Percentiles rank a stretch among this genome's conserved stretches.
Evolutionary conservation across 2,797 vertebrate species (phyloP).

Genomic region (Enteromius unitaeniatus): DNA sequence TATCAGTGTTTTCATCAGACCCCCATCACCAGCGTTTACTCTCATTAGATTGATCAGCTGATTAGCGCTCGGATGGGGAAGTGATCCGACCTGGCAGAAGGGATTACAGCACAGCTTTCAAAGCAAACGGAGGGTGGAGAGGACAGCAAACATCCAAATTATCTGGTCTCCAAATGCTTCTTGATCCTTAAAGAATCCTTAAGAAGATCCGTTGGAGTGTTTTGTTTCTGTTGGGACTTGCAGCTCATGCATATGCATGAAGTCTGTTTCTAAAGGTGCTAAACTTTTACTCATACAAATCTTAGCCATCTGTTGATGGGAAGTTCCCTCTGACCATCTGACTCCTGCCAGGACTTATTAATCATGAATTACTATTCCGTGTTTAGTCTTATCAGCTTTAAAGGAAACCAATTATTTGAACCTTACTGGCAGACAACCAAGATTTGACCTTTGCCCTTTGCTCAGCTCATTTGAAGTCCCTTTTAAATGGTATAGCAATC

Average conservation of each 20-base stretch:
- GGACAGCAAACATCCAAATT: background rate
- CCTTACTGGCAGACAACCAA: background rate
- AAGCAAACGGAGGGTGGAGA: background rate
- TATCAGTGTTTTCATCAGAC: background rate
- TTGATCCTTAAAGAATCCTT: background rate
- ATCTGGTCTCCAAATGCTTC: background rate
- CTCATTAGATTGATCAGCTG: conserved; percentile 8
- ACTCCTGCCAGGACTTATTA: background rate
- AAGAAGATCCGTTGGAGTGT: background rate
- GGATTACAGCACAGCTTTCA: background rate
- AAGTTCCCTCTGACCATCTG: background rate
- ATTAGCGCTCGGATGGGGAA: background rate
- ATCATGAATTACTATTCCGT: background rate
- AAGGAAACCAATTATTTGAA: background rate
- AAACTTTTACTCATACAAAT: background rate
- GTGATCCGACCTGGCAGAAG: background rate
- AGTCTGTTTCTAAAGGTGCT: background rate
- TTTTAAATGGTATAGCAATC: background rate
- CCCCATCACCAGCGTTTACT: background rate
- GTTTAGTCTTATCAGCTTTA: background rate
- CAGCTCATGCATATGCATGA: background rate
- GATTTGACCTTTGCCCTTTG: background rate
- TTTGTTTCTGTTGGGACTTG: background rate
- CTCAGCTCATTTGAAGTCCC: too few relatives aligned
- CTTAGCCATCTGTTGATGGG: background rate